These are phyloP conservation scores for Centropristis striata DNA, from an alignment of 2,113 vertebrate genomes.

Conservation along the genomic window DNA sequence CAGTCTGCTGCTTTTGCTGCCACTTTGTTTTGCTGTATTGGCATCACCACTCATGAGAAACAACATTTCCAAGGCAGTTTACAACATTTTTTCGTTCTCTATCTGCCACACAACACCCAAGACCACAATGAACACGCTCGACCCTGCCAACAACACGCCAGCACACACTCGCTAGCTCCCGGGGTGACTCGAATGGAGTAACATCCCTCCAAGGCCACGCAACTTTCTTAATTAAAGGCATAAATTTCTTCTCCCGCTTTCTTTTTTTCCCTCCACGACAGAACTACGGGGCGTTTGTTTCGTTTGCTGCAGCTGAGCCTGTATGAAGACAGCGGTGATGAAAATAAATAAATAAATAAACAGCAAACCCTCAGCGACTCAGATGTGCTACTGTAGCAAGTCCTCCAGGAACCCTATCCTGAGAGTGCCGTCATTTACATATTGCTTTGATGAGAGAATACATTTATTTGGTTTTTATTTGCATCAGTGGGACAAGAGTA, in stretches of 20 bases:
- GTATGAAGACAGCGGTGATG: conserved; percentile 30
- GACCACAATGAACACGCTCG: conserved; percentile 37
- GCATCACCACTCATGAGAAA: conserved; percentile 26
- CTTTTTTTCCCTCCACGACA: conserved; percentile 15
- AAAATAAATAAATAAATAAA: conserved; percentile 50
- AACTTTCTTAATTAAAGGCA: conserved; percentile 79
- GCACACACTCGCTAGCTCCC: conserved; percentile 23
- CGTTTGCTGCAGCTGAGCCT: conserved; percentile 39
- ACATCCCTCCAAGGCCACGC: conserved; percentile 69
- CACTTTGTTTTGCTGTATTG: background rate
- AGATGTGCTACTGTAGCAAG: conserved; percentile 47
- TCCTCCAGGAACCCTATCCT: conserved; percentile 71
- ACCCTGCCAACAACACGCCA: conserved; percentile 19
- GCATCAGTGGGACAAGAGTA: conserved; percentile 44
- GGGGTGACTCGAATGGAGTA: conserved; percentile 42
- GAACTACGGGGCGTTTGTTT: conserved; percentile 55
- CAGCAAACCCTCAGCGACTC: conserved; percentile 49
- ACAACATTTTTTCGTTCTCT: conserved; percentile 9
- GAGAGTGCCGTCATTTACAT: conserved; percentile 76
- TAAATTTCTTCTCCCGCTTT: conserved; percentile 58
- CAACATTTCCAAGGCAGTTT: conserved; percentile 28
- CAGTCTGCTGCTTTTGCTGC: background rate
- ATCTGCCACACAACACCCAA: conserved; percentile 27
- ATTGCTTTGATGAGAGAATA: conserved; percentile 78
- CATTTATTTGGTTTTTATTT: conserved; percentile 71